phyloP scores from a whole-genome alignment of 2,888 invertebrate species.

The Torymus texanus region DNA sequence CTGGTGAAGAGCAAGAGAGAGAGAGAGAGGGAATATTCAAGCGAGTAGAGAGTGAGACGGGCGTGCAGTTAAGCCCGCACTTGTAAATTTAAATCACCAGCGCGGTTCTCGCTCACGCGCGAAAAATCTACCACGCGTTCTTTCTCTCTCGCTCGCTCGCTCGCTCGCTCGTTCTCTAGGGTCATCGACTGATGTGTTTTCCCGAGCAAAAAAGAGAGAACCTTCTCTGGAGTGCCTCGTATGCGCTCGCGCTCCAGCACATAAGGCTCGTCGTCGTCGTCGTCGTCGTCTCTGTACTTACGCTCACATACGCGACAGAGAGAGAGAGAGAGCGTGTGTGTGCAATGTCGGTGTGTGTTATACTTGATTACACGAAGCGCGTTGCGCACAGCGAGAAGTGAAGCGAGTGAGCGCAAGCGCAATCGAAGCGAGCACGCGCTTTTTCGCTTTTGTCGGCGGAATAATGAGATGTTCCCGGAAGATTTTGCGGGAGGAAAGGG shows the following conservation, averaged over 20 bases:
- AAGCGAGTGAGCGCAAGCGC: conserved; percentile 10
- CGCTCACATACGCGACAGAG: no score
- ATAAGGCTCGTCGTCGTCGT: no score
- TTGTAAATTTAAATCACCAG: background rate
- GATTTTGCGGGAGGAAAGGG: no score
- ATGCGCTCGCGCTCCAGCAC: no score
- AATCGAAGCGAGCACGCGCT: conserved; percentile 19
- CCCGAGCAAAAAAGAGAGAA: background rate
- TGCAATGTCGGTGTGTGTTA: conserved; percentile 1
- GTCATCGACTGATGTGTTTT: conserved; percentile 34
- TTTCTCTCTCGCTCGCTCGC: no score
- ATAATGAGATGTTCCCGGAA: conserved; percentile 13
- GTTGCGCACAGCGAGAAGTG: background rate
- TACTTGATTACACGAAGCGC: conserved; percentile 34
- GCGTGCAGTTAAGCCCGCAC: no score
- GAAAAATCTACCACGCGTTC: no score
- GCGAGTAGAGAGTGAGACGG: no score
- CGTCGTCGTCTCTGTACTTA: no score
- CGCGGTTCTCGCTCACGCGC: background rate
- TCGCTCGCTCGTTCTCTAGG: background rate
- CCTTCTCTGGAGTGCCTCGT: no score
- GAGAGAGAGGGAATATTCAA: no score
- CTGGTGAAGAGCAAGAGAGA: no score
- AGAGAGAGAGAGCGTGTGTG: background rate
- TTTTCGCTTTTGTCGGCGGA: conserved; percentile 16